Evolutionary conservation across 2,888 invertebrate genomes (phyloP).

Genomic region (Metellina segmentata): DNA sequence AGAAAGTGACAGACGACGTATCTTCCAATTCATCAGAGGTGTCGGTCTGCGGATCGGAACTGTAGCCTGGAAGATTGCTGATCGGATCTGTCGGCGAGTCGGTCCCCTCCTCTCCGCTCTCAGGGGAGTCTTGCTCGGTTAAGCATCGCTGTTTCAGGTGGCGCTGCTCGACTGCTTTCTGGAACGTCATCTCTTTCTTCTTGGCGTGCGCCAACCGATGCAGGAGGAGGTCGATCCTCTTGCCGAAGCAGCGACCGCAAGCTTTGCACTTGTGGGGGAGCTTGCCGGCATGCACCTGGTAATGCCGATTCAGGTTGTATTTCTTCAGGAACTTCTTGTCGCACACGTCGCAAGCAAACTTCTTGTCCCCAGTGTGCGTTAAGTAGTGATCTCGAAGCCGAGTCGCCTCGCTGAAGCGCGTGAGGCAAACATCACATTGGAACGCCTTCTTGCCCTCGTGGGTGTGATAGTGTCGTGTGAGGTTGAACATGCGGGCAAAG

Average conservation of each 20-base stretch:
- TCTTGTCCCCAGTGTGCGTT: slow-evolving; percentile 11
- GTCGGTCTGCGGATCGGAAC: no score
- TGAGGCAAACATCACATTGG: background rate
- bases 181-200: background rate
- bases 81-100: background rate
- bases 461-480: background rate
- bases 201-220: background rate
- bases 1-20: background rate
- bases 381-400: background rate
- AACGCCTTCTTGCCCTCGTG: background rate
- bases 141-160: background rate
- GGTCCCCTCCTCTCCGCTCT: background rate
- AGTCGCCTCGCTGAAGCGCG: background rate
- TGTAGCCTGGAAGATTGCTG: background rate
- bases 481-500: background rate
- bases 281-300: background rate
- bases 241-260: slow-evolving; percentile 15
- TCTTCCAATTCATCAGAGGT: background rate
- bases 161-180: background rate
- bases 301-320: slow-evolving; percentile 1
- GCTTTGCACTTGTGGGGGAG: background rate
- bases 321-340: background rate
- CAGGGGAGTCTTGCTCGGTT: background rate
- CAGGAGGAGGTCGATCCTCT: slow-evolving; percentile 16
- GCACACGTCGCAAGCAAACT: slow-evolving; percentile 10